These are phyloP conservation scores for Aethes cnicana DNA, from an alignment of 2,888 invertebrate species.

Conservation along the genomic window DNA sequence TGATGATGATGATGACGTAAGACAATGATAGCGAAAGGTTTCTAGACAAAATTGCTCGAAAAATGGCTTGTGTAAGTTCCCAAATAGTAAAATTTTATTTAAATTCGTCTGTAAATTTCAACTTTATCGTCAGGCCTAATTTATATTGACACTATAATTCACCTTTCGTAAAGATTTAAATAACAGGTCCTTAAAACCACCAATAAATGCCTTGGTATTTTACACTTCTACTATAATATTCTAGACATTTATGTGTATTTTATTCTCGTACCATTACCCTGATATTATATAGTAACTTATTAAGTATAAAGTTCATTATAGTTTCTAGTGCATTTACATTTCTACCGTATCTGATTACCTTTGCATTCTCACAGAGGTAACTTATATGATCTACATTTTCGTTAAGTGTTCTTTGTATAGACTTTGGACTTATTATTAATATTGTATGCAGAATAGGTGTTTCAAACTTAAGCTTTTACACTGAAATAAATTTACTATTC, in stretches of 20 bases:
- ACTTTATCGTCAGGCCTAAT: neutral
- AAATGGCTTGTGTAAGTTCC: too few relatives aligned
- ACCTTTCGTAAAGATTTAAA: too few relatives aligned
- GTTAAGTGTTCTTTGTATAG: conserved; percentile 5
- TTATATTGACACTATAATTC: too few relatives aligned
- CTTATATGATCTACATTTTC: conserved; percentile 19
- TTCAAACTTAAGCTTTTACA: too few relatives aligned
- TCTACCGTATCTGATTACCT: conserved; percentile 23
- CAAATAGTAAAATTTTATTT: too few relatives aligned
- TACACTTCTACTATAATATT: neutral
- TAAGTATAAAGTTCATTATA: conserved; percentile 4
- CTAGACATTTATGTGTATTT: conserved; percentile 12
- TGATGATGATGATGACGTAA: too few relatives aligned
- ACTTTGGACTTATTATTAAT: neutral
- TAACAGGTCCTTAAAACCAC: too few relatives aligned
- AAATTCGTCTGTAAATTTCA: too few relatives aligned
- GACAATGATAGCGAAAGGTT: too few relatives aligned
- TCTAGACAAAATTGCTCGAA: too few relatives aligned
- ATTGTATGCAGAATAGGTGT: too few relatives aligned
- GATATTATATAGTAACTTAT: conserved; percentile 2
- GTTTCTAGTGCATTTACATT: conserved; percentile 25
- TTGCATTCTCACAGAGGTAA: conserved; percentile 13
- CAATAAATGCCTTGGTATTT: neutral
- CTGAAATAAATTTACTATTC: too few relatives aligned
- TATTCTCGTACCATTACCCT: conserved; percentile 3